A percentile compares a stretch with the other conserved stretches of the same genome.
Evolutionary conservation across 1,140 invertebrate species (phyloP).

Genomic region (Magallana angulata): DNA sequence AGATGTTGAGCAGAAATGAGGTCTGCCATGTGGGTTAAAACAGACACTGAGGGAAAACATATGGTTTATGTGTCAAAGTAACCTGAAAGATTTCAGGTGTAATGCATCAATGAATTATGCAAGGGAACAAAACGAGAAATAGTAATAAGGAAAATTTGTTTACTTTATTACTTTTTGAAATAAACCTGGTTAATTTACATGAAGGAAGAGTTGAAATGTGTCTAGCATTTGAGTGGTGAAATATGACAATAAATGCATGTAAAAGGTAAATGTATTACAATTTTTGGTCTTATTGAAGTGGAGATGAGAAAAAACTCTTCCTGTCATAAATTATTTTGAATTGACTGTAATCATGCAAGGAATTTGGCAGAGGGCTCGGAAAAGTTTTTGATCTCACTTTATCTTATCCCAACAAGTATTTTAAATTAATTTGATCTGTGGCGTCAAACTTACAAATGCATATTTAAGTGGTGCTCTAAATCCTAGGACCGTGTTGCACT

Average conservation of each 20-base stretch:
- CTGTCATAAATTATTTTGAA: too few species aligned
- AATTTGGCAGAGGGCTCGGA: too few species aligned
- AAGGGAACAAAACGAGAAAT: background rate
- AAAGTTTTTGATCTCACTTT: background rate
- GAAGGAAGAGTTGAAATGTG: background rate
- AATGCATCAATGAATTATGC: background rate
- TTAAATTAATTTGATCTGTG: background rate
- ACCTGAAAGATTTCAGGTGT: background rate
- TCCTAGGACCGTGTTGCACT: background rate
- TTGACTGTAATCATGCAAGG: too few species aligned
- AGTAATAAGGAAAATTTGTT: background rate
- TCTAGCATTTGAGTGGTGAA: too few species aligned
- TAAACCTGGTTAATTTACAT: background rate
- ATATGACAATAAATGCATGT: too few species aligned
- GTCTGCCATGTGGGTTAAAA: background rate
- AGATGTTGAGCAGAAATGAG: background rate
- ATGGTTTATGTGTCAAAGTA: background rate
- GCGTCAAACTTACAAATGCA: background rate
- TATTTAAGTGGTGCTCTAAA: constrained; percentile 10
- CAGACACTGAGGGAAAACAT: background rate
- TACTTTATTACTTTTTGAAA: background rate
- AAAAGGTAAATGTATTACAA: too few species aligned
- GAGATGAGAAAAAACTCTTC: too few species aligned
- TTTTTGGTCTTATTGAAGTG: too few species aligned
- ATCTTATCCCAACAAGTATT: background rate